Base-by-base conservation (phyloP, 2,797 vertebrate genomes). In the Acanthopagrus latus region DNA sequence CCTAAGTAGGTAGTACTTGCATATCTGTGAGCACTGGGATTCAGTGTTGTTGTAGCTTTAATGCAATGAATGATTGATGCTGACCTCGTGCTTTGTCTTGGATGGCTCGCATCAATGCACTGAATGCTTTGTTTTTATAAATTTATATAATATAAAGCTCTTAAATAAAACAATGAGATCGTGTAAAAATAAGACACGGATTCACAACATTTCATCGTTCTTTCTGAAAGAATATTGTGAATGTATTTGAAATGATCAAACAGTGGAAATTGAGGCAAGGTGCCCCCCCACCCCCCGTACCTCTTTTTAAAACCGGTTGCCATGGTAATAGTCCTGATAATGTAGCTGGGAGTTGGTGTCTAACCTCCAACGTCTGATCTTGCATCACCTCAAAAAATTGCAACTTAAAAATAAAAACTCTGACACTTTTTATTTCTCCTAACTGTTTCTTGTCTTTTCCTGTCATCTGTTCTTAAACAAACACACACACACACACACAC, bases 221-320 rank as follows among this genome's bases (percentile, higher is more conserved):
- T 23, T 2, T 18, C 23, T 10, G 8, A 51, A 5, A 4, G 16
- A 55, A 64, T 41, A 1, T 13, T 44, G 2, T 63, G 41, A 3
- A 43, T 71, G 56, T 56, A 63, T 23, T 60, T 43, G 4, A 64
- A 70, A 63, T 20, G 41, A 29, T 5, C 11, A 66, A 63, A 57
- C 21, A 2, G 20, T n/a, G 58, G n/a, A 70, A 62, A n/a, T 48
- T 17, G 18, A 73, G 11, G 20, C 18, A 27, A 33, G 47, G 27
- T 64, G 47, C 33, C 7, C 20, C 29, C 5, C 16, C 29, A 38
- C 59, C 82, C 29, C 44, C 72, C 47, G 58, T 29, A 60, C 41
- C 41, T 62, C 44, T 75, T 66, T 79, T 63, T 64, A 70, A 57
- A 78, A 81, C 58, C 16, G 67, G 88, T 88, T 85, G 67, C 82